Percentiles rank a stretch among this genome's conserved stretches.
phyloP scores from a whole-genome alignment of 2,797 vertebrate genomes.

The Discoglossus pictus region DNA sequence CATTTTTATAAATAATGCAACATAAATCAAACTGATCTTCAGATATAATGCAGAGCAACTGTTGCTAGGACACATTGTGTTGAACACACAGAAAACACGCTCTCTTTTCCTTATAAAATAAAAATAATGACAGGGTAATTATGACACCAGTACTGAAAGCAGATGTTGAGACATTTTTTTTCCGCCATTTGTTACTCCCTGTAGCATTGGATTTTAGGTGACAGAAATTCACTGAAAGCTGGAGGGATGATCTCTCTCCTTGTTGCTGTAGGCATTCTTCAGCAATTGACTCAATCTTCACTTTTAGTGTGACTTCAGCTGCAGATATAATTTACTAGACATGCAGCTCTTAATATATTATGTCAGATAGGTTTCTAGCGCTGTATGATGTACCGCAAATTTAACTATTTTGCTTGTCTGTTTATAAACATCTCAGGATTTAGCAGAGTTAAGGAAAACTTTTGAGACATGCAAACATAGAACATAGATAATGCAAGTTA shows the following conservation, averaged over 20 bases:
- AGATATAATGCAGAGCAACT: conserved; percentile 4
- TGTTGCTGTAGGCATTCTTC: conserved; percentile 2
- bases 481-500: too few relatives aligned
- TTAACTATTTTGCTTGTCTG: too few relatives aligned
- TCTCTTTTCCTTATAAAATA: conserved; percentile 29
- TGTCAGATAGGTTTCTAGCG: too few relatives aligned
- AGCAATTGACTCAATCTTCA: not conserved
- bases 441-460: too few relatives aligned
- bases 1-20: conserved; percentile 38
- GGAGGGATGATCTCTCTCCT: conserved; percentile 13
- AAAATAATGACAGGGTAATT: conserved; percentile 39
- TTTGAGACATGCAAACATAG: too few relatives aligned
- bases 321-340: too few relatives aligned
- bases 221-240: conserved; percentile 3
- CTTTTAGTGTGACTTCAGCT: not conserved
- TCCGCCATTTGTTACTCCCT: conserved; percentile 11
- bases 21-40: conserved; percentile 15
- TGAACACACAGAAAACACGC: conserved; percentile 25
- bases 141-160: conserved; percentile 22
- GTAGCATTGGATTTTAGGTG: conserved; percentile 7
- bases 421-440: too few relatives aligned
- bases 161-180: conserved; percentile 32
- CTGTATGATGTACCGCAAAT: too few relatives aligned
- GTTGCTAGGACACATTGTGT: conserved; percentile 45
- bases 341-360: too few relatives aligned